phyloP scores from a whole-genome alignment of 2,888 invertebrate genomes.

The Sesia apiformis region DNA sequence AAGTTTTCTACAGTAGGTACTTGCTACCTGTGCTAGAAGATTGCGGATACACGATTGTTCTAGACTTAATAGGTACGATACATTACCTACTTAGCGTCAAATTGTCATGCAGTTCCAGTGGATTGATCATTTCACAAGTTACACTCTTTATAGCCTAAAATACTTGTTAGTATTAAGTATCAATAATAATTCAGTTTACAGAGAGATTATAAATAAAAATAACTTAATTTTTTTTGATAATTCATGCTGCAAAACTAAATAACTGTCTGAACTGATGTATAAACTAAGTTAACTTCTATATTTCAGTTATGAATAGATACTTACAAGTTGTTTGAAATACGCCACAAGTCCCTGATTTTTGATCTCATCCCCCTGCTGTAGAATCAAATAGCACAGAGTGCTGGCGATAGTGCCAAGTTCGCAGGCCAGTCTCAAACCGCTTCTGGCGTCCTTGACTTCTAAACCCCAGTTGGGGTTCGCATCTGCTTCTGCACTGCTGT shows the following conservation, averaged over 20 bases:
- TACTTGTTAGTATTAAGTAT: neutral
- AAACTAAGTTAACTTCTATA: too few relatives aligned
- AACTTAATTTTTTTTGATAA: neutral
- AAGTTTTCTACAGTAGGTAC: too few relatives aligned
- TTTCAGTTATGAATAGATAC: slow-evolving; percentile 7
- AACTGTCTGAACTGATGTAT: too few relatives aligned
- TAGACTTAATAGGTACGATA: too few relatives aligned
- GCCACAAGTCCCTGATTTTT: slow-evolving; percentile 93
- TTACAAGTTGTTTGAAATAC: slow-evolving; percentile 93
- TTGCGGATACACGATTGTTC: too few relatives aligned
- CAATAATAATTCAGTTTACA: neutral
- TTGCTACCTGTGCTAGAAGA: too few relatives aligned
- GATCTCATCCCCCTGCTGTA: slow-evolving; percentile 96
- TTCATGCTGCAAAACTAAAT: too few relatives aligned
- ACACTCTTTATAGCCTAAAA: too few relatives aligned
- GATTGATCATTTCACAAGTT: too few relatives aligned
- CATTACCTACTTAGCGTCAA: too few relatives aligned
- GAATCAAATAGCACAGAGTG: slow-evolving; percentile 89
- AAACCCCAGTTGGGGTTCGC: slow-evolving; percentile 52
- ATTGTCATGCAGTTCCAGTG: too few relatives aligned
- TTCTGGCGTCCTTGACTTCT: slow-evolving; percentile 40
- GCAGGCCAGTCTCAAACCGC: slow-evolving; percentile 79
- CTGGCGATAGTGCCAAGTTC: slow-evolving; percentile 91
- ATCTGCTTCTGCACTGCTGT: slow-evolving; percentile 50
- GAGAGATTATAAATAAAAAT: neutral